A percentile compares a stretch with the other conserved stretches of the same genome.
phyloP scores from a whole-genome alignment of 2,113 vertebrate genomes.

The Hypomesus transpacificus region DNA sequence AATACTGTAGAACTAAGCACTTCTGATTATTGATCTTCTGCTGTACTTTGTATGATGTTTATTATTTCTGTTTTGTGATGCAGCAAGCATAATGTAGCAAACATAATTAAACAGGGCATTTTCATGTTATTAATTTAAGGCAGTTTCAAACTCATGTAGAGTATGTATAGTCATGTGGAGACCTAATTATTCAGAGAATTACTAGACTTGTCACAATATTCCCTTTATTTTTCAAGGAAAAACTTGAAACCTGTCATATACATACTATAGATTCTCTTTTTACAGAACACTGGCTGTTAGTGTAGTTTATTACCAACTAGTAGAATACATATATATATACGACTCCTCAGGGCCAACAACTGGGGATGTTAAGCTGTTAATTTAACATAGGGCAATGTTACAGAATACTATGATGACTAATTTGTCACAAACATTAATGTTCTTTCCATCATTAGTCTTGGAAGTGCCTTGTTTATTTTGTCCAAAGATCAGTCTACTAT shows the following conservation, averaged over 20 bases:
- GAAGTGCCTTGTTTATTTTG: too few relatives aligned
- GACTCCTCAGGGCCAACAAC: not conserved
- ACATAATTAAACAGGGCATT: too few relatives aligned
- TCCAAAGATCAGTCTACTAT: too few relatives aligned
- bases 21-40: too few relatives aligned
- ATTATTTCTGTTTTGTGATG: too few relatives aligned
- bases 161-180: too few relatives aligned
- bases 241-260: conserved; percentile 19
- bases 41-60: too few relatives aligned
- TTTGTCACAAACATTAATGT: not conserved
- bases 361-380: not conserved
- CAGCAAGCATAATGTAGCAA: too few relatives aligned
- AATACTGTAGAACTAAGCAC: too few relatives aligned
- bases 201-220: conserved; percentile 18
- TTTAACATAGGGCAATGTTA: not conserved
- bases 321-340: not conserved
- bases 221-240: conserved; percentile 31
- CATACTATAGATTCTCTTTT: conserved; percentile 7
- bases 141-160: too few relatives aligned
- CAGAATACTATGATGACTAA: not conserved
- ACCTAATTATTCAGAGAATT: not conserved
- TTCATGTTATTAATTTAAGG: not conserved
- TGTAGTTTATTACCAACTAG: not conserved
- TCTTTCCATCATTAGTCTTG: not conserved
- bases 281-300: not conserved